A percentile compares a stretch with the other conserved stretches of the same genome.
These are phyloP conservation scores for Lipophrys pholis DNA, from an alignment of 2,113 vertebrate species.

Conservation along the genomic window DNA sequence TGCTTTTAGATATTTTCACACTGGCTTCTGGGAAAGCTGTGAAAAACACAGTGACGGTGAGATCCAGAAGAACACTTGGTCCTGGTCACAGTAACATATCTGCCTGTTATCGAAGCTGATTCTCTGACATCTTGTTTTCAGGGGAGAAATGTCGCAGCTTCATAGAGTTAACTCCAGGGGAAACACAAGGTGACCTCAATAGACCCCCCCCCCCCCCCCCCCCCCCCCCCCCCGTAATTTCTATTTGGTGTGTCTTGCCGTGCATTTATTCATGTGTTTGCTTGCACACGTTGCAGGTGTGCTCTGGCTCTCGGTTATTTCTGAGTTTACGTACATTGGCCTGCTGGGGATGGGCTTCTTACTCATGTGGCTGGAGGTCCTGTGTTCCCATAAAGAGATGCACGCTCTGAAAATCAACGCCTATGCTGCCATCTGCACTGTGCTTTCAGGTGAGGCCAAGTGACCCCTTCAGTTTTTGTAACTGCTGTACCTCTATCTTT, in stretches of 20 bases:
- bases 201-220: background rate
- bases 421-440: slow-evolving; percentile 86
- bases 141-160: slow-evolving; percentile 89
- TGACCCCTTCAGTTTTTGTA: background rate
- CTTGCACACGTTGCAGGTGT: slow-evolving; percentile 79
- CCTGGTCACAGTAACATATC: background rate
- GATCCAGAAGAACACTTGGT: background rate
- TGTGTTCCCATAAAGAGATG: slow-evolving; percentile 84
- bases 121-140: slow-evolving; percentile 48
- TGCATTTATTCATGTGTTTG: background rate
- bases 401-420: slow-evolving; percentile 86
- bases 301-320: slow-evolving; percentile 86
- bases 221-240: background rate
- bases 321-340: slow-evolving; percentile 87
- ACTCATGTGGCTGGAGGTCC: slow-evolving; percentile 85
- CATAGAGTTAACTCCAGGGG: slow-evolving; percentile 85
- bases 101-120: background rate
- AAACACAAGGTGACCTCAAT: slow-evolving; percentile 78
- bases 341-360: slow-evolving; percentile 86
- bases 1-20: slow-evolving; percentile 87
- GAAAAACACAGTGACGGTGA: slow-evolving; percentile 86
- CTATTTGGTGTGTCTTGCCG: no score
- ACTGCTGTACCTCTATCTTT: background rate
- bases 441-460: slow-evolving; percentile 76
- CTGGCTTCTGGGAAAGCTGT: slow-evolving; percentile 89